These are phyloP conservation scores for Lycaena phlaeas DNA, from an alignment of 2,888 invertebrate genomes.

Conservation along the genomic window DNA sequence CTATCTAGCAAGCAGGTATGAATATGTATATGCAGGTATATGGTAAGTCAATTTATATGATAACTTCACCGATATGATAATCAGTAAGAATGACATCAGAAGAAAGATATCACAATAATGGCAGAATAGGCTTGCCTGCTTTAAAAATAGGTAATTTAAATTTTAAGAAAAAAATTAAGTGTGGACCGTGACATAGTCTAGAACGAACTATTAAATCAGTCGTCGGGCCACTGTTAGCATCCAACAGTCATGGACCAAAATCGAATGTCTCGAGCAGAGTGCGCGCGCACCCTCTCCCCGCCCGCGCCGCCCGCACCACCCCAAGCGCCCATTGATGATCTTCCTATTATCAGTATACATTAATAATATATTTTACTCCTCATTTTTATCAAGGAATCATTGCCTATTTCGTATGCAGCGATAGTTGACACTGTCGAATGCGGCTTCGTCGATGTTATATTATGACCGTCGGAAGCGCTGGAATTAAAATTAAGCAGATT, in stretches of 20 bases:
- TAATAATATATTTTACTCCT: constrained; percentile 30
- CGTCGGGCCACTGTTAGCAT: constrained; percentile 64
- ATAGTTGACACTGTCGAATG: not conserved
- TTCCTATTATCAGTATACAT: constrained; percentile 57
- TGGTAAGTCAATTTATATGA: no score
- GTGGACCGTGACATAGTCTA: constrained; percentile 43
- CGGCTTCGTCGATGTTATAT: not conserved
- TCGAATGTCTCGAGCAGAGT: constrained; percentile 65
- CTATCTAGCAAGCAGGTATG: no score
- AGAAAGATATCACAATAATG: no score
- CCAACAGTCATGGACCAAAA: constrained; percentile 73
- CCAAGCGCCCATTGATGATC: constrained; percentile 67
- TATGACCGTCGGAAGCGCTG: not conserved
- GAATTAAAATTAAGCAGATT: not conserved
- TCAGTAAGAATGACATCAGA: no score
- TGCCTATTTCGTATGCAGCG: not conserved
- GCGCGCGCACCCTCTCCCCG: constrained; percentile 63
- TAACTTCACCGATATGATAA: no score
- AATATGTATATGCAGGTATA: no score
- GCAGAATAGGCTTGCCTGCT: no score
- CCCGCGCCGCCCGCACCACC: constrained; percentile 47
- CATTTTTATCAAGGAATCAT: constrained; percentile 23
- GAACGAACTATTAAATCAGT: constrained; percentile 69
- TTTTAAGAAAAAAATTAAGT: constrained; percentile 15
- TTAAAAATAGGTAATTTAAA: no score